Conservation (phyloP, 1,140 invertebrate species). For the Teleopsis dalmanni region DNA sequence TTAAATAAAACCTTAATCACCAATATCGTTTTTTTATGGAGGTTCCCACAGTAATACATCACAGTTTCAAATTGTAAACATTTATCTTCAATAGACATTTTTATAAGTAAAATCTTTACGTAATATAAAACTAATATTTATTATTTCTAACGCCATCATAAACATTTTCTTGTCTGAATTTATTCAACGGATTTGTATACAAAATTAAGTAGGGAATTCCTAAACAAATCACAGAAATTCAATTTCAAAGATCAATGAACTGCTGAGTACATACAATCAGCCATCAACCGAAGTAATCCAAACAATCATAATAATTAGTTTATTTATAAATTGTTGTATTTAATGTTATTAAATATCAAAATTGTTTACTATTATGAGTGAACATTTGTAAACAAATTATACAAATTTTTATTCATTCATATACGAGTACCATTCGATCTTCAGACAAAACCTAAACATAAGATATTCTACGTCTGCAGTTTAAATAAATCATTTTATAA, state of each 20-base stretch:
- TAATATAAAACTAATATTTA: neutral
- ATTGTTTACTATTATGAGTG: conserved; percentile 43
- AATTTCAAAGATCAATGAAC: too few species aligned
- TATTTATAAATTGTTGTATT: conserved; percentile 10
- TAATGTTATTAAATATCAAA: conserved; percentile 43
- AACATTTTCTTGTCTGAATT: neutral
- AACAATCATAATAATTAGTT: neutral
- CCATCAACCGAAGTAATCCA: neutral
- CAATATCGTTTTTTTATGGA: too few species aligned
- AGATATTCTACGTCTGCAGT: too few species aligned
- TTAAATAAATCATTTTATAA: too few species aligned
- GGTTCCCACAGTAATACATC: too few species aligned
- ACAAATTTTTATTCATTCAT: conserved; percentile 4
- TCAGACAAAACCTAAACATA: too few species aligned
- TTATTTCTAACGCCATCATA: neutral
- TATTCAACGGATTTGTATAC: neutral
- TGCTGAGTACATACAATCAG: neutral
- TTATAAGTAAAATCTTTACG: neutral
- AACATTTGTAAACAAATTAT: conserved; percentile 39
- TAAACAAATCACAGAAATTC: neutral
- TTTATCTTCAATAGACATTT: neutral
- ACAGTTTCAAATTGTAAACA: too few species aligned
- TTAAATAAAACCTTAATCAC: too few species aligned
- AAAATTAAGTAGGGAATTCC: neutral
- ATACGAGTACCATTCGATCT: too few species aligned